Percentiles rank a stretch among this genome's conserved stretches.
Conservation (phyloP, 2,888 invertebrate genomes). For the Fabriciana adippe region DNA sequence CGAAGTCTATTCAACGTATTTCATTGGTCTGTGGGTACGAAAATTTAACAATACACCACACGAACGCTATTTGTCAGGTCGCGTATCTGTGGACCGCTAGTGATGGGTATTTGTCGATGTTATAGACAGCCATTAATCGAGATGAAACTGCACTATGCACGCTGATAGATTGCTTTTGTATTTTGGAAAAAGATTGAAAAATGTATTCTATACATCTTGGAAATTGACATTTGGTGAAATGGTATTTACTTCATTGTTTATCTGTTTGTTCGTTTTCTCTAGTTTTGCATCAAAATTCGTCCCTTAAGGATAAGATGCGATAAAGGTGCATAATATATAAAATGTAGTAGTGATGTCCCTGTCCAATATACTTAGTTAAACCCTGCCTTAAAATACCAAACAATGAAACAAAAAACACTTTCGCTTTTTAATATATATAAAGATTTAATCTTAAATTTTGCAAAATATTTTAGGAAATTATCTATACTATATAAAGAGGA, state of each 20-base stretch:
- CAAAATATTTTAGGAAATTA: no score
- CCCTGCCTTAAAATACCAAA: no score
- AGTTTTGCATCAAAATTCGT: neutral
- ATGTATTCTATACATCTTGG: conserved; percentile 11
- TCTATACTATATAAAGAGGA: no score
- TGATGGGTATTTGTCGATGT: conserved; percentile 31
- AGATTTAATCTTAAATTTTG: no score
- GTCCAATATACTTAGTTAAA: no score
- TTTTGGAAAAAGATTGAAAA: conserved; percentile 21
- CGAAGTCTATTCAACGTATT: no score
- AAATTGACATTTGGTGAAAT: neutral
- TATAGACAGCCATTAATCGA: conserved; percentile 32
- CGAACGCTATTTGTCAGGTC: conserved; percentile 24
- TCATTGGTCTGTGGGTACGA: neutral
- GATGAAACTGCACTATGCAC: conserved; percentile 28
- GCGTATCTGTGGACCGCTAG: conserved; percentile 31
- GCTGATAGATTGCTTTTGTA: conserved; percentile 20
- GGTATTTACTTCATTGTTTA: no score
- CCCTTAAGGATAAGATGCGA: no score
- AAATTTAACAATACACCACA: conserved; percentile 15
- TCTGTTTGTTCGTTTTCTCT: neutral
- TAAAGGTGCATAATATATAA: no score
- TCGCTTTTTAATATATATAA: no score
- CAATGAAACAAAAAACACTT: no score
- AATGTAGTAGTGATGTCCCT: no score